Evolutionary conservation across 2,113 vertebrate genomes (phyloP).

Genomic region (Equus quagga): DNA sequence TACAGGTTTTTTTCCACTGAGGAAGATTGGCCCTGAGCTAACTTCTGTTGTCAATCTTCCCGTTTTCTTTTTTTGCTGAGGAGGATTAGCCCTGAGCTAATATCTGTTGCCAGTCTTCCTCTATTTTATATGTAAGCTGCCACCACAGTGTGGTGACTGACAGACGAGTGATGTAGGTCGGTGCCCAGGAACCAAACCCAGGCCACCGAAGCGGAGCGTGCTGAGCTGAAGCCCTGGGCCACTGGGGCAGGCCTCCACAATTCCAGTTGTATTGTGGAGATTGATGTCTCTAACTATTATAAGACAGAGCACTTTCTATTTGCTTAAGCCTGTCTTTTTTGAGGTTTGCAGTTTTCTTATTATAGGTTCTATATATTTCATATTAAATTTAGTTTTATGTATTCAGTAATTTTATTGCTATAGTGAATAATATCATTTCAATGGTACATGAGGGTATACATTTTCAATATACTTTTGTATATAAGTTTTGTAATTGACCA

Average conservation of each 20-base stretch:
- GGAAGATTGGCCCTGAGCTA: no score
- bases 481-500: background rate
- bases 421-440: background rate
- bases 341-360: background rate
- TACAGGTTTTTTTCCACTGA: no score
- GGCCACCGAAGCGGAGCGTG: no score
- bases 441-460: background rate
- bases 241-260: background rate
- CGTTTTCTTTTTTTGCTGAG: no score
- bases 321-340: background rate
- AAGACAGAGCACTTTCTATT: background rate
- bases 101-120: no score
- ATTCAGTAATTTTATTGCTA: slow-evolving; percentile 1
- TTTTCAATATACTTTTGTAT: slow-evolving; percentile 31
- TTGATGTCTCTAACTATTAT: background rate
- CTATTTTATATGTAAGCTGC: no score
- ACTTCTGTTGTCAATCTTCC: no score
- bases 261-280: slow-evolving; percentile 4
- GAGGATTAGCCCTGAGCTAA: no score
- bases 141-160: no score
- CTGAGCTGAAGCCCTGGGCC: no score
- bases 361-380: background rate
- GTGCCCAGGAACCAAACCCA: no score
- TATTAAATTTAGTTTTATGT: slow-evolving; percentile 10
- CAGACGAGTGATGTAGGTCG: no score